These are phyloP conservation scores for Sardinella longiceps DNA, from an alignment of 2,797 vertebrate species.

Conservation along the genomic window DNA sequence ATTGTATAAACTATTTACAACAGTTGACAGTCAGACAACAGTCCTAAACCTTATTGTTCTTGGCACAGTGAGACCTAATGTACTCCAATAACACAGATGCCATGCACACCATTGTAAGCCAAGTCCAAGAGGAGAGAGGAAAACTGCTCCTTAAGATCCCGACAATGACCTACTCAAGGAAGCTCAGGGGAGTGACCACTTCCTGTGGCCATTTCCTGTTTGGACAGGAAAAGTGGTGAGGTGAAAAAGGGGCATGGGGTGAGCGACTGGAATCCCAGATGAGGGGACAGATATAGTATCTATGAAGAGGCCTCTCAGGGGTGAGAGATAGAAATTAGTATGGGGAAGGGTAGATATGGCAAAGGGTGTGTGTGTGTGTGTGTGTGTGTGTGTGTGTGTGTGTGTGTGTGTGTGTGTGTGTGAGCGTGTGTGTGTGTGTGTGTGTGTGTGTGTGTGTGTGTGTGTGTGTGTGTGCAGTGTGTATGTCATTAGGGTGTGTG, in stretches of 20 bases:
- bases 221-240: neutral
- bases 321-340: neutral
- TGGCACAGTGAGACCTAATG: neutral
- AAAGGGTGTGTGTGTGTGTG: no score
- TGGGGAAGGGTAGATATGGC: no score
- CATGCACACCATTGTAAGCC: neutral
- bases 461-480: no score
- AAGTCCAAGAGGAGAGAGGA: neutral
- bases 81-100: neutral
- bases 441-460: neutral
- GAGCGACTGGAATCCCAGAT: neutral
- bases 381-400: neutral
- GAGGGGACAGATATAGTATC: neutral
- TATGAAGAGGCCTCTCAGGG: neutral
- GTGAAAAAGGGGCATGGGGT: neutral
- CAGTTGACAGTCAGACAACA: neutral
- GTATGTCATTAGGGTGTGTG: conserved; percentile 1
- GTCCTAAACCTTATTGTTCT: neutral
- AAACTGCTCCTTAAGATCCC: neutral
- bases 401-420: neutral
- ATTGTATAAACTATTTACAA: neutral
- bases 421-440: neutral
- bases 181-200: conserved; percentile 7
- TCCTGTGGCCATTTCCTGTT: conserved; percentile 16
- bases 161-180: neutral